A percentile compares a stretch with the other conserved stretches of the same genome.
Conservation (phyloP, 2,888 invertebrate genomes). For the Ditula angustiorana region DNA sequence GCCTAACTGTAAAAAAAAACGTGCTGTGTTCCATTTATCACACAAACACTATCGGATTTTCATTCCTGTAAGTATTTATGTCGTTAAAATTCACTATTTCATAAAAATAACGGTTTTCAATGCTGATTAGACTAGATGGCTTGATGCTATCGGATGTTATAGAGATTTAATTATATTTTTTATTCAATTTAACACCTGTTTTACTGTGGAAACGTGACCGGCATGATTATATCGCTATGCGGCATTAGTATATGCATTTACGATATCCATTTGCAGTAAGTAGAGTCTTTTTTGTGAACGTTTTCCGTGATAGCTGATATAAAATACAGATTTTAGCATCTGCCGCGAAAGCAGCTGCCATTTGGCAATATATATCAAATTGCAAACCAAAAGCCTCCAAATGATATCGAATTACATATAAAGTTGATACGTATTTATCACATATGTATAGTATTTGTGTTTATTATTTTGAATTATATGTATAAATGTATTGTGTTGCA, state of each 20-base stretch:
- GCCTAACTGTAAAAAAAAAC: slow-evolving; percentile 59
- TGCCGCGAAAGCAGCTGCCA: not conserved
- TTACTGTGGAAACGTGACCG: slow-evolving; percentile 29
- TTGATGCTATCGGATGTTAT: no score
- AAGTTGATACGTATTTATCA: no score
- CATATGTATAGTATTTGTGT: no score
- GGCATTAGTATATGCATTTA: slow-evolving; percentile 22
- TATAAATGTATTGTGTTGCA: no score
- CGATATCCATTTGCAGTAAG: slow-evolving; percentile 15
- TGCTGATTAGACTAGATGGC: no score
- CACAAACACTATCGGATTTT: slow-evolving; percentile 70
- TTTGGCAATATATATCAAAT: not conserved
- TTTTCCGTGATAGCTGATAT: not conserved
- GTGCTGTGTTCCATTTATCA: slow-evolving; percentile 70
- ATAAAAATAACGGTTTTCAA: no score
- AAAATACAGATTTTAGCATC: not conserved
- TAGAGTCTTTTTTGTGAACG: not conserved
- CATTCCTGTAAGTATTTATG: slow-evolving; percentile 72
- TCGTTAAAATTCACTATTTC: slow-evolving; percentile 44
- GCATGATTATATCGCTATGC: slow-evolving; percentile 26
- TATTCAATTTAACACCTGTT: slow-evolving; percentile 34
- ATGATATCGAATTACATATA: not conserved
- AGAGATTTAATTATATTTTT: slow-evolving; percentile 37
- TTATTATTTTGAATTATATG: no score
- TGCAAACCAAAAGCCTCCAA: not conserved